Conservation (phyloP, 2,797 vertebrate species). For the Platyrinchus mystaceus region DNA sequence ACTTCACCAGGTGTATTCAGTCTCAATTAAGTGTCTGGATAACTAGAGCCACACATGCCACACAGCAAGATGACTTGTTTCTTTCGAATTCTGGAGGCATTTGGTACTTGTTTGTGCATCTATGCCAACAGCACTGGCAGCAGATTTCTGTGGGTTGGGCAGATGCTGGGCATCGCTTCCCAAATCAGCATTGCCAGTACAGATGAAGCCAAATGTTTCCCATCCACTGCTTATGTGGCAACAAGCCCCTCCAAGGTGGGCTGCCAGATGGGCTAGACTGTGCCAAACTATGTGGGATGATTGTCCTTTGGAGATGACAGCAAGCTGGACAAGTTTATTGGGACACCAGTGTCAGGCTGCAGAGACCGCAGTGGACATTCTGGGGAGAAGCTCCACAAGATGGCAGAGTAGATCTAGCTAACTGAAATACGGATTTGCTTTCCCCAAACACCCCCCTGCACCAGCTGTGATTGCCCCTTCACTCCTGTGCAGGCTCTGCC, state of each 20-base stretch:
- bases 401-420: neutral
- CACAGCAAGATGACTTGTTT: neutral
- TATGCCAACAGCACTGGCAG: neutral
- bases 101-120: neutral
- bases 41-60: neutral
- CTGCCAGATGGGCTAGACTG: neutral
- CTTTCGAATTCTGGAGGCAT: neutral
- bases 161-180: neutral
- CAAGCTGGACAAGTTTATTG: neutral
- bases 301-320: neutral
- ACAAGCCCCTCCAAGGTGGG: neutral
- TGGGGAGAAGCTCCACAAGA: neutral
- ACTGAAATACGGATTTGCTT: neutral
- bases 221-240: neutral
- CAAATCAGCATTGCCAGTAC: neutral
- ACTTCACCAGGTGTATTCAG: neutral
- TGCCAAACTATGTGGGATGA: neutral
- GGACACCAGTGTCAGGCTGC: neutral
- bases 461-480: neutral
- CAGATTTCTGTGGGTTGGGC: neutral
- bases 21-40: neutral
- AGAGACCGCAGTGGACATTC: neutral
- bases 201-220: neutral
- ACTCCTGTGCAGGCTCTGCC: neutral
- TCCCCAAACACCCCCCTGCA: fast-evolving